Evolutionary conservation across 1,140 invertebrate species (phyloP).

Genomic region (Chymomyza costata): DNA sequence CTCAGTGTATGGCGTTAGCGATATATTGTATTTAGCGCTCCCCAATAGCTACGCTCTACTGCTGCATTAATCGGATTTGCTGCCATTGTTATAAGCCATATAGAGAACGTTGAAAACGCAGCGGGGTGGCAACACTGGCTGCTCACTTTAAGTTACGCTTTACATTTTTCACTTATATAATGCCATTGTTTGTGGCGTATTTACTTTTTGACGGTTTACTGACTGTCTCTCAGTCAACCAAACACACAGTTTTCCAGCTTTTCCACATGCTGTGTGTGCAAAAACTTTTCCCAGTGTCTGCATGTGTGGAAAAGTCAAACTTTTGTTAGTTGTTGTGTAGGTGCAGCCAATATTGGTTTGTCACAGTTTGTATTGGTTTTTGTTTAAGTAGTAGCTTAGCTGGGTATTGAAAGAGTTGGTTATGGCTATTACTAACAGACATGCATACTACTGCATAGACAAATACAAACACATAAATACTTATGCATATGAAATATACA

Average conservation of each 20-base stretch:
- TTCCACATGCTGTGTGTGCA: too few species aligned
- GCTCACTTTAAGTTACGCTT: constrained; percentile 67
- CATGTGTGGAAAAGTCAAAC: constrained; percentile 11
- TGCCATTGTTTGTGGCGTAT: constrained; percentile 71
- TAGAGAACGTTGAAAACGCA: constrained; percentile 18
- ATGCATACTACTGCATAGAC: too few species aligned
- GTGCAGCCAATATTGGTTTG: constrained; percentile 22
- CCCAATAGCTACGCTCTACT: too few species aligned
- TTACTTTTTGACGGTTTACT: constrained; percentile 65
- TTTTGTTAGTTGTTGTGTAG: constrained; percentile 43
- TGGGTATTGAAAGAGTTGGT: neutral
- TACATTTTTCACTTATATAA: constrained; percentile 57
- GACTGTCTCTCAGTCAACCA: too few species aligned
- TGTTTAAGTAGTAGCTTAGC: constrained; percentile 61
- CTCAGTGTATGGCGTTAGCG: too few species aligned
- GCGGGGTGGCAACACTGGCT: constrained; percentile 16
- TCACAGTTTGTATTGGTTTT: constrained; percentile 44
- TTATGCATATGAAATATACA: too few species aligned
- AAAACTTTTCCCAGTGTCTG: too few species aligned
- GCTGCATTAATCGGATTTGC: constrained; percentile 66
- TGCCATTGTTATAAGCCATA: constrained; percentile 60
- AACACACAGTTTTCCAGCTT: too few species aligned
- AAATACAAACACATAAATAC: too few species aligned
- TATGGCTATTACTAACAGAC: too few species aligned
- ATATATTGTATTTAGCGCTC: constrained; percentile 61